Evolutionary conservation across 2,113 vertebrate genomes (phyloP).

Genomic region (Antennarius striatus): DNA sequence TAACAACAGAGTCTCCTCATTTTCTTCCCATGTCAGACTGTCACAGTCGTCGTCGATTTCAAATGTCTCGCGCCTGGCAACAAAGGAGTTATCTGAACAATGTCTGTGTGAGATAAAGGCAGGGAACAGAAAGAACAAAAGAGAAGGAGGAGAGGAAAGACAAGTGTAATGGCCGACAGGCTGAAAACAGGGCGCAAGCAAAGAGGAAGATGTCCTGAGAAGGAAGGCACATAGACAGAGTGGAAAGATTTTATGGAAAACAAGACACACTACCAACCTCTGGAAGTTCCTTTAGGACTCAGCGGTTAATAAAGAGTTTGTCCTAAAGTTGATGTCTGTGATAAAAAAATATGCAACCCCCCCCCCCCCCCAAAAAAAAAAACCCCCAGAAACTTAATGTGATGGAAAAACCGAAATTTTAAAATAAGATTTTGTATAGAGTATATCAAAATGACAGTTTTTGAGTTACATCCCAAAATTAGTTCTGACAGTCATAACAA

Average conservation of each 20-base stretch:
- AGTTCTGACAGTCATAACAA: too few species aligned
- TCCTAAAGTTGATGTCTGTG: neutral
- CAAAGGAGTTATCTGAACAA: constrained; percentile 77
- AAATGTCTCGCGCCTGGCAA: constrained; percentile 89
- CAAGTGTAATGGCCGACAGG: constrained; percentile 41
- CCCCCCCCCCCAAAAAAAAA: too few species aligned
- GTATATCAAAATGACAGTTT: too few species aligned
- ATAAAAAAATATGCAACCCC: too few species aligned
- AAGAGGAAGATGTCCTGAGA: constrained; percentile 24
- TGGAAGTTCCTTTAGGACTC: too few species aligned
- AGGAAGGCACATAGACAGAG: constrained; percentile 2
- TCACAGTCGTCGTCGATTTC: constrained; percentile 96
- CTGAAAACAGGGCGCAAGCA: constrained; percentile 34
- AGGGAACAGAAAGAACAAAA: constrained; percentile 18
- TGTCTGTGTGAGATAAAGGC: constrained; percentile 65
- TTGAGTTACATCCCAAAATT: too few species aligned
- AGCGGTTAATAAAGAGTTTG: neutral
- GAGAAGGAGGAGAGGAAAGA: constrained; percentile 39
- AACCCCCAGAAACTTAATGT: neutral
- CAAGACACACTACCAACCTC: too few species aligned
- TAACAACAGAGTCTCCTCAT: constrained; percentile 92
- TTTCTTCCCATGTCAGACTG: constrained; percentile 97
- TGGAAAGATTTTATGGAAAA: constrained; percentile 7
- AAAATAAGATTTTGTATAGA: neutral
- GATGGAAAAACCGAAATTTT: constrained; percentile 2